phyloP scores from a whole-genome alignment of 2,113 vertebrate species.

The Hippocampus comes region DNA sequence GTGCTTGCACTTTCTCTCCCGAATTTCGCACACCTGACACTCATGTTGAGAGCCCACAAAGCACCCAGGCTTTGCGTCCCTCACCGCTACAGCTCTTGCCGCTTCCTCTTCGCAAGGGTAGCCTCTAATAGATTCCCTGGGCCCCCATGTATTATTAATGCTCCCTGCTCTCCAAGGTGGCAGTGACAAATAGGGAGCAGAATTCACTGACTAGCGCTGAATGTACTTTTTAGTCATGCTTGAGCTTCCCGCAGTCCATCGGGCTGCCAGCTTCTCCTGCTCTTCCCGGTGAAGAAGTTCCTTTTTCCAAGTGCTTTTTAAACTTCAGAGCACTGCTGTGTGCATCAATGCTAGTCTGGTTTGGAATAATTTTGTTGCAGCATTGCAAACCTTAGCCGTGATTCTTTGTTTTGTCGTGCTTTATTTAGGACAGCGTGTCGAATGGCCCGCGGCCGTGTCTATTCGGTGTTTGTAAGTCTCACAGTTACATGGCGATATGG shows the following conservation, averaged over 20 bases:
- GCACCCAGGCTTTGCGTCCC: conserved; percentile 64
- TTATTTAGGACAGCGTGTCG: conserved; percentile 4
- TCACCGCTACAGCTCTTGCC: neutral
- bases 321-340: neutral
- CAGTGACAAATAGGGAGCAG: conserved; percentile 98
- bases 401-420: neutral
- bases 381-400: neutral
- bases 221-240: conserved; percentile 99
- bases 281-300: conserved; percentile 13
- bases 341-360: neutral
- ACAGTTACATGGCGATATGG: conserved; percentile 9
- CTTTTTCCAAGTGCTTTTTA: conserved; percentile 1
- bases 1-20: conserved; percentile 24
- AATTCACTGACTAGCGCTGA: conserved; percentile 94
- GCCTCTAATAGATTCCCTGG: conserved; percentile 94
- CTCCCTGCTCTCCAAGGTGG: conserved; percentile 89
- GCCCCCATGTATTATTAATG: conserved; percentile 99
- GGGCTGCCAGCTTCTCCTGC: conserved; percentile 73
- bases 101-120: conserved; percentile 90
- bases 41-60: conserved; percentile 27
- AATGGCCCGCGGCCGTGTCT: neutral
- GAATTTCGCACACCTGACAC: conserved; percentile 77
- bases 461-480: conserved; percentile 5
- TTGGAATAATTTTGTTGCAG: neutral
- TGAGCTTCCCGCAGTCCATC: conserved; percentile 87